Conservation (phyloP, 2,888 invertebrate species). For the Aporophyla nigra region DNA sequence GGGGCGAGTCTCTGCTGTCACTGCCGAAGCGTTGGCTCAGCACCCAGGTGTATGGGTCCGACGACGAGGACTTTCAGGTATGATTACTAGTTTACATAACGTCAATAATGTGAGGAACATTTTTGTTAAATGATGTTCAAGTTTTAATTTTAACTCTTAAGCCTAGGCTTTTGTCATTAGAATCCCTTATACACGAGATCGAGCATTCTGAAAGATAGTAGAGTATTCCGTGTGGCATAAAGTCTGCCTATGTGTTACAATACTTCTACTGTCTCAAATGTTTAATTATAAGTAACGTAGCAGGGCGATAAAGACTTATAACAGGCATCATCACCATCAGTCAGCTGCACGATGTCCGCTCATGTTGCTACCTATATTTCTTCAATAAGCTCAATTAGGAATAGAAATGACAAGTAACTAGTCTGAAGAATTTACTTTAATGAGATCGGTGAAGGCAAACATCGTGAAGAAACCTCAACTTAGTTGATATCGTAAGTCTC, state of each 20-base stretch:
- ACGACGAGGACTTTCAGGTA: constrained; percentile 85
- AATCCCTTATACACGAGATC: neutral
- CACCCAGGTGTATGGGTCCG: constrained; percentile 85
- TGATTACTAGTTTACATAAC: neutral
- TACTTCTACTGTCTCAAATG: too few relatives aligned
- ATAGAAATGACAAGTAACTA: too few relatives aligned
- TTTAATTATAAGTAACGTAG: neutral
- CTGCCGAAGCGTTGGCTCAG: constrained; percentile 94
- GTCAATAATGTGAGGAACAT: neutral
- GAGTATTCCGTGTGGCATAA: too few relatives aligned
- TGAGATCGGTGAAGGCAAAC: too few relatives aligned
- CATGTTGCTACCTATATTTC: neutral
- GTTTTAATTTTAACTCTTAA: neutral
- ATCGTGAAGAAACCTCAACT: neutral
- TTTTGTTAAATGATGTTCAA: neutral
- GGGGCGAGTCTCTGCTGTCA: constrained; percentile 93
- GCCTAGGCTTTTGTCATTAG: neutral
- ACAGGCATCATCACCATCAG: neutral
- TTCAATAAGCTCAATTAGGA: neutral
- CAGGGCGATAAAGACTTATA: neutral
- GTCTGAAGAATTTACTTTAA: too few relatives aligned
- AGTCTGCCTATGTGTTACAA: neutral
- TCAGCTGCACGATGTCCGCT: neutral
- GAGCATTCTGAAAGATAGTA: neutral
- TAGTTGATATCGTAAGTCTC: neutral